Conservation (phyloP, 2,888 invertebrate species). For the Hemistola chrysoprasaria region DNA sequence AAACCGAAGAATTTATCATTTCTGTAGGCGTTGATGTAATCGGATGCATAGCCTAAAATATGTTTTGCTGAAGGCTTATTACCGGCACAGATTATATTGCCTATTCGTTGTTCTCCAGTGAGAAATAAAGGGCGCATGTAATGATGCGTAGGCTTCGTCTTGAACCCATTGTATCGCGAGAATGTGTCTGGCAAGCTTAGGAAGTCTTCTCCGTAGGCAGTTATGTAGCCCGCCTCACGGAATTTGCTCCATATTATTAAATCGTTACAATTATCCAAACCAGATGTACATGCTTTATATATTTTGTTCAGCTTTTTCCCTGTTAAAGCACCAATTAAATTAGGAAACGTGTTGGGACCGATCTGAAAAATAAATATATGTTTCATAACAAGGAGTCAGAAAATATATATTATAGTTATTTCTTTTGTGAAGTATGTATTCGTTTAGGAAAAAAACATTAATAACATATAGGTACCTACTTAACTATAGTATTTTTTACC, state of each 20-base stretch:
- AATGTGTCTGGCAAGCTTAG: slow-evolving; percentile 85
- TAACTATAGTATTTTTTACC: too few species aligned
- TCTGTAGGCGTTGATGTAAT: slow-evolving; percentile 83
- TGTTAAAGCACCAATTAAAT: slow-evolving; percentile 89
- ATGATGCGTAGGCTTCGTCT: slow-evolving; percentile 88
- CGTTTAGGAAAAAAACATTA: too few species aligned
- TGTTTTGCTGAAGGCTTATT: slow-evolving; percentile 83
- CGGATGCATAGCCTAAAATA: slow-evolving; percentile 84
- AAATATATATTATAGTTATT: too few species aligned
- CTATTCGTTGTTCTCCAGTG: slow-evolving; percentile 79
- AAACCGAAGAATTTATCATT: slow-evolving; percentile 86
- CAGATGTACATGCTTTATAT: slow-evolving; percentile 69
- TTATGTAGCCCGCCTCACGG: slow-evolving; percentile 85
- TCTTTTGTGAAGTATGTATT: too few species aligned
- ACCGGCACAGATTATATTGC: slow-evolving; percentile 62
- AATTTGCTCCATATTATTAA: slow-evolving; percentile 90
- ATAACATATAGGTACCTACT: too few species aligned
- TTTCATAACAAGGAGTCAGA: too few species aligned
- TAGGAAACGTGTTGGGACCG: slow-evolving; percentile 94
- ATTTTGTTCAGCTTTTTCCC: slow-evolving; percentile 81
- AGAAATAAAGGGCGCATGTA: slow-evolving; percentile 88
- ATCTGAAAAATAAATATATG: slow-evolving; percentile 75
- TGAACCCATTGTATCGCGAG: slow-evolving; percentile 82
- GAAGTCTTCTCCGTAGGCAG: slow-evolving; percentile 89
- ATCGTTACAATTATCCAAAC: slow-evolving; percentile 84